A percentile compares a stretch with the other conserved stretches of the same genome.
phyloP scores from a whole-genome alignment of 2,113 vertebrate genomes.

The Tylochromis polylepis region DNA sequence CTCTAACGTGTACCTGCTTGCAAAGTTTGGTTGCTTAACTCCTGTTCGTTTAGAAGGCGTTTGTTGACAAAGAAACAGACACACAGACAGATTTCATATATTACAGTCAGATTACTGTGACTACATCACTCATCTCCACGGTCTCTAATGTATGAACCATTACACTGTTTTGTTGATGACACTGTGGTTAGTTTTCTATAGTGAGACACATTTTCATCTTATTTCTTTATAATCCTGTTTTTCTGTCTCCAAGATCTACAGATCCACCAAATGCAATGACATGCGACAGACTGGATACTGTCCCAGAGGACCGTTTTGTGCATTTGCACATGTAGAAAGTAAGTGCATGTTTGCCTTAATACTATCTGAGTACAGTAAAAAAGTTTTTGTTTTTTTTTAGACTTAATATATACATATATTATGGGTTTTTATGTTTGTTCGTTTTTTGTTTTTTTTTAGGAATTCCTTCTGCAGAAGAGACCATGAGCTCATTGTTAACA shows the following conservation, averaged over 20 bases:
- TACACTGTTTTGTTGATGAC: not conserved
- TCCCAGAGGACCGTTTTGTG: slow-evolving; percentile 90
- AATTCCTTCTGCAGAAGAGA: slow-evolving; percentile 79
- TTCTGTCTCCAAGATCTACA: slow-evolving; percentile 81
- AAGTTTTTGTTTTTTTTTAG: not conserved
- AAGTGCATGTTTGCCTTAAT: slow-evolving; percentile 51
- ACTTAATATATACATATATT: not conserved
- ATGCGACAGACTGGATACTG: slow-evolving; percentile 90
- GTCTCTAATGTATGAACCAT: not conserved
- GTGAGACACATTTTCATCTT: not conserved
- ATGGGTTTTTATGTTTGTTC: not conserved
- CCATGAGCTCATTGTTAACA: slow-evolving; percentile 75
- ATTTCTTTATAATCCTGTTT: not conserved
- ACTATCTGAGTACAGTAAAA: not conserved
- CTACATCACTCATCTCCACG: not conserved
- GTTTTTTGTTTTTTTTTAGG: slow-evolving; percentile 50
- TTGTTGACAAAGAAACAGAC: not conserved
- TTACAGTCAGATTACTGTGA: not conserved
- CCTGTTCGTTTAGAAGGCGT: not conserved
- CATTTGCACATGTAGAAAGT: slow-evolving; percentile 90
- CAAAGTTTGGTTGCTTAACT: not conserved
- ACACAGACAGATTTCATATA: not conserved
- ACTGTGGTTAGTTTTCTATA: not conserved
- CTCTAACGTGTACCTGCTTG: not conserved
- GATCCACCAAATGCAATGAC: slow-evolving; percentile 92